Evolutionary conservation across 1,140 invertebrate species (phyloP).

Genomic region (Leptopilina boulardi): DNA sequence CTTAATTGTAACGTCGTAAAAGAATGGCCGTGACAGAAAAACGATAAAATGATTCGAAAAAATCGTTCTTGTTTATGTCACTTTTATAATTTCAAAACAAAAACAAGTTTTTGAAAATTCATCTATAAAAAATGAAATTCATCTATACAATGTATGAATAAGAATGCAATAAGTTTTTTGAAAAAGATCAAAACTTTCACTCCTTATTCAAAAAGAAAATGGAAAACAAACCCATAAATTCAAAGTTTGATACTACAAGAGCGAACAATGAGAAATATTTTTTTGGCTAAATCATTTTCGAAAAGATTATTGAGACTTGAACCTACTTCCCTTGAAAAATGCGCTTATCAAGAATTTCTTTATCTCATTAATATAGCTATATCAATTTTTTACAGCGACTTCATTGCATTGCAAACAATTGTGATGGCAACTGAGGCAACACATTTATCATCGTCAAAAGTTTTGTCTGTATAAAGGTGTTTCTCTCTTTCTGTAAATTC

Average conservation of each 20-base stretch:
- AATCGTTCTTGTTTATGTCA: background rate
- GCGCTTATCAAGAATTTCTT: slow-evolving; percentile 1
- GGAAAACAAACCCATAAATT: background rate
- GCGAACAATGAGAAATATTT: background rate
- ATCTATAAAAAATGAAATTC: background rate
- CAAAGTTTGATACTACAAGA: background rate
- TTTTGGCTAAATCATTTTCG: background rate
- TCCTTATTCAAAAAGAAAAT: too few species aligned
- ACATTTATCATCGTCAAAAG: background rate
- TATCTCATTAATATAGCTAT: slow-evolving; percentile 3
- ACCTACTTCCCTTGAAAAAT: background rate
- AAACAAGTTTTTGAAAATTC: background rate
- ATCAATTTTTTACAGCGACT: background rate
- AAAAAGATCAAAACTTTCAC: too few species aligned
- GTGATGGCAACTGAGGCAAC: slow-evolving; percentile 14
- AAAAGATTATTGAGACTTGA: background rate
- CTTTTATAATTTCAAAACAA: background rate
- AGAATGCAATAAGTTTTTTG: too few species aligned
- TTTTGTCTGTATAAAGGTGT: background rate
- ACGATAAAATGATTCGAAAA: slow-evolving; percentile 6
- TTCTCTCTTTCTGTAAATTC: background rate
- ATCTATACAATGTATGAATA: too few species aligned
- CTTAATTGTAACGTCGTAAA: slow-evolving; percentile 19
- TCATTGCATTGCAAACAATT: background rate
- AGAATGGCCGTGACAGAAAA: background rate